A percentile compares a stretch with the other conserved stretches of the same genome.
Evolutionary conservation across 1,140 invertebrate species (phyloP).

Genomic region (Samia ricini): DNA sequence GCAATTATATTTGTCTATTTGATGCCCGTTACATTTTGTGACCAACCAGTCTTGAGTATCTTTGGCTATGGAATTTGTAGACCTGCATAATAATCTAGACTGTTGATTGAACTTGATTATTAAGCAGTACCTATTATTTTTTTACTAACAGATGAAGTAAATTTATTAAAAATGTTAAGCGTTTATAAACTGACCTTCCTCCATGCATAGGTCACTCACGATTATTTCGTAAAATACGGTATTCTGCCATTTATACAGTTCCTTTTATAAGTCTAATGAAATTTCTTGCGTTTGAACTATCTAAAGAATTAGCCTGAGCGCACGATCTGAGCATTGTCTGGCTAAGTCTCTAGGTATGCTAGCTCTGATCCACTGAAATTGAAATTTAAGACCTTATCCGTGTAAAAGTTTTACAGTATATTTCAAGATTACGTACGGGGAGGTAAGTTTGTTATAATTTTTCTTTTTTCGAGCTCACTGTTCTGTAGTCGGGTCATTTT

Average conservation of each 20-base stretch:
- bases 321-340: slow-evolving; percentile 30
- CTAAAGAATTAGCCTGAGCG: slow-evolving; percentile 29
- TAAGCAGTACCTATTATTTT: background rate
- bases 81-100: background rate
- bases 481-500: background rate
- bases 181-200: background rate
- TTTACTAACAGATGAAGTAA: background rate
- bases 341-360: slow-evolving; percentile 27
- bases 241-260: background rate
- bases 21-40: no score
- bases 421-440: background rate
- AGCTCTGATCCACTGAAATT: slow-evolving; percentile 51
- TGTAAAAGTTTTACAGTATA: background rate
- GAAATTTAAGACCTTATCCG: slow-evolving; percentile 54
- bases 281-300: background rate
- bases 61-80: background rate
- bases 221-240: background rate
- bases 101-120: background rate
- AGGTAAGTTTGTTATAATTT: background rate
- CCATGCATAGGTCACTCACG: background rate
- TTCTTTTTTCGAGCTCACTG: background rate
- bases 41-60: no score
- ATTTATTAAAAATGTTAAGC: background rate
- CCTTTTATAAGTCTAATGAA: background rate
- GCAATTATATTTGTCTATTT: no score